Evolutionary conservation across 2,888 invertebrate species (phyloP), one percentile per base, ranked within the genome.

Genomic region (Eristalis pertinax): DNA sequence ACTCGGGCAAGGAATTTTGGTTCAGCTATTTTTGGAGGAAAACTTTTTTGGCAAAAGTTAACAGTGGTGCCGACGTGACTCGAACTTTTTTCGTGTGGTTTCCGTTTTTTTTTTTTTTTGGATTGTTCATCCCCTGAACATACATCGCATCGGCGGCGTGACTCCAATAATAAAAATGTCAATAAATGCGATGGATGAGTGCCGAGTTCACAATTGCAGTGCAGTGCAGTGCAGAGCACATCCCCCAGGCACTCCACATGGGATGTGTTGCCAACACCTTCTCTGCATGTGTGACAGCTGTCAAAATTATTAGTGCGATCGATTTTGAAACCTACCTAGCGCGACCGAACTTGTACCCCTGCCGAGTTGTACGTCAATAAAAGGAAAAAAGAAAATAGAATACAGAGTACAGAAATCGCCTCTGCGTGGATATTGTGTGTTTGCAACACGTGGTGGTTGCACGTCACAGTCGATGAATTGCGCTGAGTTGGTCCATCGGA

Each of bases 51-150:
- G 56, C 50, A 60, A 60, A 70, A 70, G 58, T 70, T 58, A 58
- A 70, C 60, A 32, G 60, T 29, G 70, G 60, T 70, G 58, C 58
- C 70, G 58, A 70, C 70, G 70, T 70, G 70, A 70, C 70, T 70
- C 35, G 58, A 35, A 70, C 35, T 65, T 38, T 26, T 60, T 60
- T 26, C 24, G 50, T 50, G 19, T 22, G 13, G 41, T 35, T 67
- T 32, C 10, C 10, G 0, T 24, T 24, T 8, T 35, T n/a, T n/a
- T n/a, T n/a, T n/a, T n/a, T n/a, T n/a, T 38, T 38, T 11, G 13
- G 11, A 13, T 38, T 13, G 38, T 4, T 38, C 13, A 13, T 38
- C 38, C 38, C 8, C 43, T 35, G 58, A 38, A 58, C 24, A 56
- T 15, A 56, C 32, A 15, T 58, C 22, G 29, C 32, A 32, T 32